Evolutionary conservation across 2,113 vertebrate genomes (phyloP).

Genomic region (Alces alces): DNA sequence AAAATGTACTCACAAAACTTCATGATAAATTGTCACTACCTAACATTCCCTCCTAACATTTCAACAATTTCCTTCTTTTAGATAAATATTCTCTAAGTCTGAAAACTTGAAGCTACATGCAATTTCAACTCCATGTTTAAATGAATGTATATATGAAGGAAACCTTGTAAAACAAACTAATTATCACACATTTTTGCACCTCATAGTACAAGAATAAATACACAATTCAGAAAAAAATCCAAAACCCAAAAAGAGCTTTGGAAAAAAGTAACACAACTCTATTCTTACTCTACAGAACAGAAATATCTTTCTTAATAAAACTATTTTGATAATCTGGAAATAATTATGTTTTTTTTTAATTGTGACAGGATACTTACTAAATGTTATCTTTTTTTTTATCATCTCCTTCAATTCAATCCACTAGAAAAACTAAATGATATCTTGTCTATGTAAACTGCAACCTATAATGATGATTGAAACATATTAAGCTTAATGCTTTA

Average conservation of each 20-base stretch:
- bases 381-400: not conserved
- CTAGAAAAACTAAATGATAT: not conserved
- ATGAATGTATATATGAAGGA: not conserved
- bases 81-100: not conserved
- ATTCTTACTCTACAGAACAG: not conserved
- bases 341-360: not conserved
- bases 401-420: not conserved
- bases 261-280: accelerated
- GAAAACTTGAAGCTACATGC: not conserved
- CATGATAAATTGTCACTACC: not conserved
- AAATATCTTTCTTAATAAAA: not conserved
- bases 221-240: not conserved
- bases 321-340: not conserved
- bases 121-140: not conserved
- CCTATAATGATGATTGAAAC: not conserved
- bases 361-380: not conserved
- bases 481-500: not conserved
- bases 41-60: not conserved
- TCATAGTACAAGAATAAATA: not conserved
- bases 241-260: not conserved
- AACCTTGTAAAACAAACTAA: not conserved
- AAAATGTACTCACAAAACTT: not conserved
- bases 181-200: not conserved
- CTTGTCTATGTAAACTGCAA: not conserved
- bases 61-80: not conserved